These are phyloP conservation scores for Trachelipus rathkii DNA, from an alignment of 1,140 invertebrate genomes.

Conservation along the genomic window DNA sequence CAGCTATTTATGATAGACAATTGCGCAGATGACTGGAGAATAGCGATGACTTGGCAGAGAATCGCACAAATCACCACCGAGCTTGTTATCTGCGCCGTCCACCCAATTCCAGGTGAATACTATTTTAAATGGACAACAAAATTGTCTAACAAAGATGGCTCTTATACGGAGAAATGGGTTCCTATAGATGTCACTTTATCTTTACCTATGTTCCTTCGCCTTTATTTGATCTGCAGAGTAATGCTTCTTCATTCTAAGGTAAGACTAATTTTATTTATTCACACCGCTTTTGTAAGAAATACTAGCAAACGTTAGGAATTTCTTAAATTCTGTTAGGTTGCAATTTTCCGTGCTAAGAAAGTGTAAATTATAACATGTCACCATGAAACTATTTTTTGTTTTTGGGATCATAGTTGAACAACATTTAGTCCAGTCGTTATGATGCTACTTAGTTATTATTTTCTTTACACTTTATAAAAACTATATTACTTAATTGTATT, in stretches of 20 bases:
- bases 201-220: slow-evolving; percentile 96
- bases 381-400: no score
- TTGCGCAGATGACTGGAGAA: slow-evolving; percentile 99
- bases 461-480: no score
- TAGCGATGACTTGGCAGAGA: slow-evolving; percentile 97
- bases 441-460: no score
- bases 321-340: no score
- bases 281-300: no score
- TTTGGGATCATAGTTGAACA: no score
- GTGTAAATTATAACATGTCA: no score
- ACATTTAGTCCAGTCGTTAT: no score
- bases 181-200: slow-evolving; percentile 94
- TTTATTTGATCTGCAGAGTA: slow-evolving; percentile 98
- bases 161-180: slow-evolving; percentile 72
- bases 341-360: no score
- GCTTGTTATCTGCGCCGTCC: slow-evolving; percentile 89
- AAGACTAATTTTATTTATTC: background rate
- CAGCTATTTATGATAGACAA: slow-evolving; percentile 99
- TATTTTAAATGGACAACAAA: slow-evolving; percentile 87
- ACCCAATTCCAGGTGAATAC: slow-evolving; percentile 94
- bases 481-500: no score
- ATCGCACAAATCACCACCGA: slow-evolving; percentile 89
- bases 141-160: slow-evolving; percentile 82
- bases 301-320: no score
- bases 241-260: slow-evolving; percentile 96